phyloP scores from a whole-genome alignment of 92 coral and sea anemone genomes.

The Epizoanthus stellaris region DNA sequence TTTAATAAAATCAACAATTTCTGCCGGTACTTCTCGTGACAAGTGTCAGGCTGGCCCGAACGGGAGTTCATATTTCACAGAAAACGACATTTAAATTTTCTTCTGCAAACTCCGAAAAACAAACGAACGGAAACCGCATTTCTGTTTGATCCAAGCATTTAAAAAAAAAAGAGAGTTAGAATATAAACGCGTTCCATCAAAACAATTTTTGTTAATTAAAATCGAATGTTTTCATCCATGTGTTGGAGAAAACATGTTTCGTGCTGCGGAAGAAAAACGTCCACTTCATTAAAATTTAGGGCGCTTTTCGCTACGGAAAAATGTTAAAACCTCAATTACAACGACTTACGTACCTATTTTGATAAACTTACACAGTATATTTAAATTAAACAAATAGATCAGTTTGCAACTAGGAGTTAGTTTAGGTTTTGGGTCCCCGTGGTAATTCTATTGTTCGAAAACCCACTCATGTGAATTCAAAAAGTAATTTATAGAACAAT shows the following conservation, averaged over 20 bases:
- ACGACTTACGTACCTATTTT: not conserved
- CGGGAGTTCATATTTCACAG: not conserved
- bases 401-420: not conserved
- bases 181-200: not conserved
- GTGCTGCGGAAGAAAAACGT: not conserved
- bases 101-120: not conserved
- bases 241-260: not conserved
- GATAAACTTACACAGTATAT: not conserved
- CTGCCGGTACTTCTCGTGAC: constrained; percentile 22
- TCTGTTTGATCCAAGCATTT: not conserved
- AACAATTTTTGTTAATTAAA: not conserved
- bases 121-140: not conserved
- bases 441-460: constrained; percentile 23
- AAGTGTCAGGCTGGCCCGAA: not conserved
- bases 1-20: constrained; percentile 1
- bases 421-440: constrained; percentile 14
- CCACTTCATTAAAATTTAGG: not conserved
- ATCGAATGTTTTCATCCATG: not conserved
- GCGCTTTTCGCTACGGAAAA: not conserved
- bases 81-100: constrained; percentile 10
- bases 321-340: not conserved
- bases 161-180: not conserved
- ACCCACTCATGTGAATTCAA: constrained; percentile 15
- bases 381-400: not conserved
- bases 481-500: constrained; percentile 22